A percentile compares a stretch with the other conserved stretches of the same genome.
These are phyloP conservation scores for Napeogenes sylphis DNA, from an alignment of 2,888 invertebrate species.

Conservation along the genomic window DNA sequence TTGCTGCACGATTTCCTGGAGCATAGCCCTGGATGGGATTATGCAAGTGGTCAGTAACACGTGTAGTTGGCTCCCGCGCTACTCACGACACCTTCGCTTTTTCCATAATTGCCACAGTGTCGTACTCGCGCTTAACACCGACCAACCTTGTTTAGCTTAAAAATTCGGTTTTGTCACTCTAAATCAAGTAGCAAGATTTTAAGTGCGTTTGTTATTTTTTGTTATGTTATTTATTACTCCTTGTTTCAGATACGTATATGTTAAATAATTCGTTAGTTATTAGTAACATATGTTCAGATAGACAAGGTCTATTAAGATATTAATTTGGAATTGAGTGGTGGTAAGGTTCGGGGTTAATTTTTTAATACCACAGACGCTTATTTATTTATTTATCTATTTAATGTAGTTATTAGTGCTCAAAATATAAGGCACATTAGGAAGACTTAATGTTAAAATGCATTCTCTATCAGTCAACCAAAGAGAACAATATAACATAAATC, in stretches of 20 bases:
- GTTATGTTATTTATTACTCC: neutral
- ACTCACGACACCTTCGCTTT: slow-evolving; percentile 62
- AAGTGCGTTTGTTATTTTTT: neutral
- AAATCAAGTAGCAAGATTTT: neutral
- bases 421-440: too few relatives aligned
- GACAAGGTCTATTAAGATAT: too few relatives aligned
- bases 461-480: too few relatives aligned
- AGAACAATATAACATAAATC: too few relatives aligned
- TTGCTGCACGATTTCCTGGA: slow-evolving; percentile 6
- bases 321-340: too few relatives aligned
- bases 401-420: too few relatives aligned
- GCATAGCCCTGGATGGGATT: slow-evolving; percentile 63
- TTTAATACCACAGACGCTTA: too few relatives aligned
- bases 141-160: slow-evolving; percentile 3
- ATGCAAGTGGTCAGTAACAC: slow-evolving; percentile 67
- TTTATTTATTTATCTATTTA: too few relatives aligned
- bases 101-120: slow-evolving; percentile 66
- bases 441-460: too few relatives aligned
- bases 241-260: neutral
- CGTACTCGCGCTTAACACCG: slow-evolving; percentile 29
- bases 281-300: too few relatives aligned
- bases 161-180: slow-evolving; percentile 1
- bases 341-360: too few relatives aligned
- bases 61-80: slow-evolving; percentile 57
- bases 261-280: neutral